Evolutionary conservation across 2,888 invertebrate genomes (phyloP).

Genomic region (Melolontha melolontha): DNA sequence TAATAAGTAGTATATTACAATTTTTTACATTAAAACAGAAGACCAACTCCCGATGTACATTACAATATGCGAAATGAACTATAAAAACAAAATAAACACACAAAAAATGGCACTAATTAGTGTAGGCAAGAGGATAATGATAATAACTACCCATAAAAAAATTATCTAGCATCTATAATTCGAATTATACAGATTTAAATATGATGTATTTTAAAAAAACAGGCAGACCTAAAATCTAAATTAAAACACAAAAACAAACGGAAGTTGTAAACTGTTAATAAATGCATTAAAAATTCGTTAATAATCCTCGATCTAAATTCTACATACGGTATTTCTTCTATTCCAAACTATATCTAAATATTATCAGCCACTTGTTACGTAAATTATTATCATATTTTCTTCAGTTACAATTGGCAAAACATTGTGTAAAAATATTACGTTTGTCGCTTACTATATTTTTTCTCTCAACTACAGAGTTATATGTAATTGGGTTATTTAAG

Average conservation of each 20-base stretch:
- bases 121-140: slow-evolving; percentile 49
- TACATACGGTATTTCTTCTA: slow-evolving; percentile 23
- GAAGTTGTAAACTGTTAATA: slow-evolving; percentile 36
- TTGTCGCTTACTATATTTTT: slow-evolving; percentile 14
- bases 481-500: slow-evolving; percentile 29
- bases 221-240: slow-evolving; percentile 21
- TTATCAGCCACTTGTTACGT: slow-evolving; percentile 38
- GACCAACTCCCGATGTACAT: slow-evolving; percentile 46
- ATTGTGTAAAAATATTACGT: slow-evolving; percentile 39
- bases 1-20: slow-evolving; percentile 51
- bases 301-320: slow-evolving; percentile 21
- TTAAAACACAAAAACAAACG: slow-evolving; percentile 28
- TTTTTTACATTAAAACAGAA: slow-evolving; percentile 54
- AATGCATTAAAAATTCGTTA: slow-evolving; percentile 38
- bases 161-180: slow-evolving; percentile 6
- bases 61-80: slow-evolving; percentile 18
- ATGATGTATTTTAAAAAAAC: slow-evolving; percentile 14
- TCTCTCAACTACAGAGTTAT: slow-evolving; percentile 22
- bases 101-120: slow-evolving; percentile 52
- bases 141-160: slow-evolving; percentile 10
- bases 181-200: slow-evolving; percentile 13
- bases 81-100: slow-evolving; percentile 48
- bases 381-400: slow-evolving; percentile 25
- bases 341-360: slow-evolving; percentile 15
- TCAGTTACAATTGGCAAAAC: slow-evolving; percentile 29